A percentile compares a stretch with the other conserved stretches of the same genome.
Conservation (phyloP, 2,113 vertebrate genomes). For the Saimiri boliviensis region DNA sequence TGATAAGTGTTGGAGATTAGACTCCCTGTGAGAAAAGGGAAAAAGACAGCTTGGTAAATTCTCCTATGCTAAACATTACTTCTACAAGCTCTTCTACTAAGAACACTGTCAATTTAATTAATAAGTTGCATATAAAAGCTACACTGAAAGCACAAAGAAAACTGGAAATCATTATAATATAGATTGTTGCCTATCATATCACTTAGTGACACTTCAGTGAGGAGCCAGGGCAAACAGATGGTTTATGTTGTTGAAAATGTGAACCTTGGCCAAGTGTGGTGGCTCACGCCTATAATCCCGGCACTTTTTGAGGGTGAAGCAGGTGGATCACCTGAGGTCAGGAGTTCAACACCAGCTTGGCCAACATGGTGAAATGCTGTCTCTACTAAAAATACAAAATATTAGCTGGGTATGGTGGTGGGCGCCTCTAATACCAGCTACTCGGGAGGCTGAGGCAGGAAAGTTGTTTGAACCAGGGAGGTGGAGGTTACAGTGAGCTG, state of each 20-base stretch:
- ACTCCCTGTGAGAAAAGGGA: constrained; percentile 87
- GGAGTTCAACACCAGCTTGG: too few relatives aligned
- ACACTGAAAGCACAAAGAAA: neutral
- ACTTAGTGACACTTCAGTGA: neutral
- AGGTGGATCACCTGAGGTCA: too few relatives aligned
- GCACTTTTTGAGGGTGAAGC: too few relatives aligned
- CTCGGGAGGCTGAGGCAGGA: too few relatives aligned
- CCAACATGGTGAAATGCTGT: too few relatives aligned
- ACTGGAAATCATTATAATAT: neutral
- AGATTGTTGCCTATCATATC: too few relatives aligned
- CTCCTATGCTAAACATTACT: neutral
- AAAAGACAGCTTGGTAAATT: constrained; percentile 12
- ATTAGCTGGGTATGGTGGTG: too few relatives aligned
- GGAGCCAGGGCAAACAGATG: neutral
- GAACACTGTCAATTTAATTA: neutral
- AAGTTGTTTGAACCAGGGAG: too few relatives aligned
- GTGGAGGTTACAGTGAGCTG: too few relatives aligned
- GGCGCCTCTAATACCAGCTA: too few relatives aligned
- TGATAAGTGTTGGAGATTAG: constrained; percentile 95
- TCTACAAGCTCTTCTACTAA: neutral
- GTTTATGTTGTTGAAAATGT: neutral
- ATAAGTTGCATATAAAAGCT: neutral
- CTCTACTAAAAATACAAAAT: too few relatives aligned
- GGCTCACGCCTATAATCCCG: too few relatives aligned
- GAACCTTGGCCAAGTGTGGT: neutral